phyloP scores from a whole-genome alignment of 2,888 invertebrate species.

The Hypsopygia costalis region DNA sequence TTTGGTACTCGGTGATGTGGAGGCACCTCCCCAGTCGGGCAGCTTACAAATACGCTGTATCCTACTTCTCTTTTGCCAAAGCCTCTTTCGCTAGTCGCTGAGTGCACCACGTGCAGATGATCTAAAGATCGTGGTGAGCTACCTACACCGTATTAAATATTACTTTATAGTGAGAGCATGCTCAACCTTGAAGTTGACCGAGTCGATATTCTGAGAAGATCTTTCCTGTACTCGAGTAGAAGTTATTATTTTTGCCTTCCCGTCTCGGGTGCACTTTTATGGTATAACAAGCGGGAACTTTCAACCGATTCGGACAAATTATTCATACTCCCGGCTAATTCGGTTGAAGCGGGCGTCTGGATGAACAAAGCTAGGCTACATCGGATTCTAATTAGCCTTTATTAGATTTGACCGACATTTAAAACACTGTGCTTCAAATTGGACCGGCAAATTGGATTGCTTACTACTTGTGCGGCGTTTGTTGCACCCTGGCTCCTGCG shows the following conservation, averaged over 20 bases:
- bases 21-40: too few relatives aligned
- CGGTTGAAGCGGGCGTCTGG: constrained; percentile 38
- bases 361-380: constrained; percentile 40
- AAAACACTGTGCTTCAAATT: constrained; percentile 58
- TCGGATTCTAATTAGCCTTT: constrained; percentile 67
- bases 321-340: constrained; percentile 50
- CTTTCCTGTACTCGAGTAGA: neutral
- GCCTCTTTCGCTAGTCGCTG: too few relatives aligned
- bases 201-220: too few relatives aligned
- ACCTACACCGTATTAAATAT: too few relatives aligned
- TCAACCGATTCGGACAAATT: constrained; percentile 43
- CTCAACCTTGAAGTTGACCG: too few relatives aligned
- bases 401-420: constrained; percentile 71
- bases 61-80: too few relatives aligned
- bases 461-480: constrained; percentile 39
- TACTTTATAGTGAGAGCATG: too few relatives aligned
- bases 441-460: constrained; percentile 55
- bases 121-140: too few relatives aligned
- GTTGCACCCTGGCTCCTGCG: neutral
- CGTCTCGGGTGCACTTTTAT: constrained; percentile 8
- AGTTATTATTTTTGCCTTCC: neutral
- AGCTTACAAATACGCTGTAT: too few relatives aligned
- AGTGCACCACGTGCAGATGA: too few relatives aligned
- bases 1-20: too few relatives aligned
- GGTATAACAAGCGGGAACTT: constrained; percentile 41